Conservation (phyloP, 2,888 invertebrate genomes). For the Erpobdella octoculata region DNA sequence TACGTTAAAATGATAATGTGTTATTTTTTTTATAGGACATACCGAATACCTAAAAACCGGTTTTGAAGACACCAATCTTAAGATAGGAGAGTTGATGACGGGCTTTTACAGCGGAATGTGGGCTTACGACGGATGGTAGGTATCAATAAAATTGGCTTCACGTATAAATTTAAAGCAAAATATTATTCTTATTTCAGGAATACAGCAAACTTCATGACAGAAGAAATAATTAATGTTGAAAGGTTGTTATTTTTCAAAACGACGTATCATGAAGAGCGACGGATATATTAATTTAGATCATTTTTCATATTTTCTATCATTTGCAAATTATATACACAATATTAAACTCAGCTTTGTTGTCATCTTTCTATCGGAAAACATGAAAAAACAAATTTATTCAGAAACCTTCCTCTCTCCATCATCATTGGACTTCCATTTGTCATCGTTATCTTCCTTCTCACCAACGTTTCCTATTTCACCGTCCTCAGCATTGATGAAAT, state of each 20-base stretch:
- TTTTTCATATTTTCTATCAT: not conserved
- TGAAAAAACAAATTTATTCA: slow-evolving; percentile 45
- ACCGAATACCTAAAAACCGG: slow-evolving; percentile 67
- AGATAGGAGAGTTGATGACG: slow-evolving; percentile 76
- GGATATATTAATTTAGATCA: not conserved
- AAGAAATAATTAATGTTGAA: slow-evolving; percentile 37
- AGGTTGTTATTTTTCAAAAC: slow-evolving; percentile 24
- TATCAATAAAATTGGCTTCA: not conserved
- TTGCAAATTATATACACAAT: not conserved
- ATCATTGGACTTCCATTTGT: slow-evolving; percentile 73
- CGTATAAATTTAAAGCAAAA: not conserved
- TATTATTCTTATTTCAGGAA: no score
- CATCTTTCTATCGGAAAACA: slow-evolving; percentile 26
- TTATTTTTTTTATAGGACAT: no score
- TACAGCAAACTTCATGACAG: slow-evolving; percentile 37
- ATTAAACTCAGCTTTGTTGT: not conserved
- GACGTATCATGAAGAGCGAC: not conserved
- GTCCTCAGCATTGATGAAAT: slow-evolving; percentile 68
- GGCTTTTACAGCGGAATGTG: slow-evolving; percentile 89
- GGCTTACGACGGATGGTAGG: slow-evolving; percentile 68
- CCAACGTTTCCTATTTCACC: slow-evolving; percentile 80
- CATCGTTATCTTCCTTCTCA: slow-evolving; percentile 69
- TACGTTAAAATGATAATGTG: no score
- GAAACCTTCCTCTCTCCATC: slow-evolving; percentile 74
- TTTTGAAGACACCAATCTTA: slow-evolving; percentile 68